Evolutionary conservation across 2,888 invertebrate species (phyloP).

Genomic region (Linnaemya vulpina): DNA sequence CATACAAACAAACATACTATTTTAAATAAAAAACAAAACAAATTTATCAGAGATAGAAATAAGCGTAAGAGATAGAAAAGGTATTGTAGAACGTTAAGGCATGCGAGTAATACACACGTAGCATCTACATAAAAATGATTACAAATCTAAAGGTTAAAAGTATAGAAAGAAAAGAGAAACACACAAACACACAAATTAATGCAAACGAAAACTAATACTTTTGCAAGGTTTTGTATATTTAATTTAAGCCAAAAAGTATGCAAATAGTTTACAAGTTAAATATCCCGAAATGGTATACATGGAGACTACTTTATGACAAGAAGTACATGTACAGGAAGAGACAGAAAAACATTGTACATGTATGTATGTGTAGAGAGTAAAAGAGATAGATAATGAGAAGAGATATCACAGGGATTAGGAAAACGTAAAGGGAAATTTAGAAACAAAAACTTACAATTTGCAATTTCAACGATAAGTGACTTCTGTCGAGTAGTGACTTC

Average conservation of each 20-base stretch:
- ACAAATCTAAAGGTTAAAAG: slow-evolving; percentile 56
- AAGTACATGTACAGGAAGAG: slow-evolving; percentile 11
- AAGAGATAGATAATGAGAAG: slow-evolving; percentile 10
- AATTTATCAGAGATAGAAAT: not conserved
- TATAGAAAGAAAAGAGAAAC: slow-evolving; percentile 11
- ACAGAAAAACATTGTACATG: not conserved
- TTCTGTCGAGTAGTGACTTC: no score
- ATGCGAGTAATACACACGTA: slow-evolving; percentile 36
- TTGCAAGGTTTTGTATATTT: slow-evolving; percentile 35
- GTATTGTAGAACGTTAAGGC: slow-evolving; percentile 20
- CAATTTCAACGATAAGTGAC: slow-evolving; percentile 14
- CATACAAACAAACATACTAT: slow-evolving; percentile 19
- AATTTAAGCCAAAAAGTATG: slow-evolving; percentile 52
- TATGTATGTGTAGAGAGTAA: not conserved
- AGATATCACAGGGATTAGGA: slow-evolving; percentile 16
- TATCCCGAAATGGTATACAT: slow-evolving; percentile 67
- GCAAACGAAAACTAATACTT: slow-evolving; percentile 57
- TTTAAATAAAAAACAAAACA: slow-evolving; percentile 9
- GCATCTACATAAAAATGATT: slow-evolving; percentile 24
- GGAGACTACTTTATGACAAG: slow-evolving; percentile 62
- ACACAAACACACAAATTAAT: slow-evolving; percentile 39
- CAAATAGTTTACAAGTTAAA: slow-evolving; percentile 64
- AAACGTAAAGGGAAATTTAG: slow-evolving; percentile 1
- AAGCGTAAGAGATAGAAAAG: slow-evolving; percentile 22
- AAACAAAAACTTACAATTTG: slow-evolving; percentile 29